These are phyloP conservation scores for Drosophila azteca DNA, from an alignment of 1,140 invertebrate genomes.

Conservation along the genomic window DNA sequence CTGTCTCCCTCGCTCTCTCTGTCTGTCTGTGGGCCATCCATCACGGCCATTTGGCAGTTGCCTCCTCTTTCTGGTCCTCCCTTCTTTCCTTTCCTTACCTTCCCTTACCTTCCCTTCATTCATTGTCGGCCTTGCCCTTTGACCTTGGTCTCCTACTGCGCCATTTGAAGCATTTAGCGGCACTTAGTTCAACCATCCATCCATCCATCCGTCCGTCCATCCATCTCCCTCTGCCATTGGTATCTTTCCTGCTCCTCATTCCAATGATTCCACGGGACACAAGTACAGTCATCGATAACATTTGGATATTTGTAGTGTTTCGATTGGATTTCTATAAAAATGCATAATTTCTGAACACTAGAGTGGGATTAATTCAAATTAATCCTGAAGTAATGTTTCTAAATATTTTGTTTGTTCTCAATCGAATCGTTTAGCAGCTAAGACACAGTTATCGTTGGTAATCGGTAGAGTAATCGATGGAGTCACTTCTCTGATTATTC, in stretches of 20 bases:
- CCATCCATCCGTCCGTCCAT: constrained; percentile 2
- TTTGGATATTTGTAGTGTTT: too few species aligned
- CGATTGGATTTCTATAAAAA: too few species aligned
- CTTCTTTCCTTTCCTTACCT: background rate
- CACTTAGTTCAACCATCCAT: constrained; percentile 39
- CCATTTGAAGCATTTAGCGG: constrained; percentile 68
- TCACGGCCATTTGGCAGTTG: constrained; percentile 72
- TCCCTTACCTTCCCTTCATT: constrained; percentile 26
- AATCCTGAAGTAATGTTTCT: too few species aligned
- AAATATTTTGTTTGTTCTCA: too few species aligned
- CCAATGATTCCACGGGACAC: background rate
- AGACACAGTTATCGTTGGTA: too few species aligned
- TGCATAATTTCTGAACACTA: too few species aligned
- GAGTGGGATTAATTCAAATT: too few species aligned
- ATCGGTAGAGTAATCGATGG: too few species aligned
- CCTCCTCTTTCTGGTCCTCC: constrained; percentile 31
- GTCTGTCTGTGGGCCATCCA: constrained; percentile 41
- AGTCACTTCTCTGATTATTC: too few species aligned
- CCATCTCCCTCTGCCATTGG: constrained; percentile 11
- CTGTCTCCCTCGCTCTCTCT: too few species aligned
- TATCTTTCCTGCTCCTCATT: background rate
- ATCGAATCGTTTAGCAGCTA: too few species aligned
- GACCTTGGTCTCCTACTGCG: constrained; percentile 70
- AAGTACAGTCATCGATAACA: constrained; percentile 18
- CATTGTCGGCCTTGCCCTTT: constrained; percentile 54